Evolutionary conservation across 2,888 invertebrate genomes (phyloP).

Genomic region (Stegana nigrithorax): DNA sequence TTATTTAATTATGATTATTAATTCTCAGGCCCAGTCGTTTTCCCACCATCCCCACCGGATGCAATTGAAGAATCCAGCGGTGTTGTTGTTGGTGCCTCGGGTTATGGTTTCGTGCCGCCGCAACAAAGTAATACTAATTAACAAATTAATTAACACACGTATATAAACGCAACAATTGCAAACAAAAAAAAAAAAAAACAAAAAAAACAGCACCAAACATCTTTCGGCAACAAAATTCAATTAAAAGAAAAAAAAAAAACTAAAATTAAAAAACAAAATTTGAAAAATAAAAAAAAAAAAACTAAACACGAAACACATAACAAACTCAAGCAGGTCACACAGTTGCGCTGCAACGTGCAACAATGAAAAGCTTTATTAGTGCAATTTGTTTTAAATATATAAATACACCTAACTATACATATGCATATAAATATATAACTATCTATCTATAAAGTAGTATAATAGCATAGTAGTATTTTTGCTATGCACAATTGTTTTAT

Average conservation of each 20-base stretch:
- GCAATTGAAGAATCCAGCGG: slow-evolving; percentile 82
- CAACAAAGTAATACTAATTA: slow-evolving; percentile 59
- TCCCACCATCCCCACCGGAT: slow-evolving; percentile 78
- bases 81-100: slow-evolving; percentile 85
- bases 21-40: slow-evolving; percentile 80
- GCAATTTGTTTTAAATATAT: slow-evolving; percentile 38
- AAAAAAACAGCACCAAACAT: not conserved
- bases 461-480: slow-evolving; percentile 34
- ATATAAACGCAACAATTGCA: slow-evolving; percentile 2
- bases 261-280: slow-evolving; percentile 16
- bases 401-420: not conserved
- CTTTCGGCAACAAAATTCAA: not conserved
- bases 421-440: slow-evolving; percentile 13
- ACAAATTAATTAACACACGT: slow-evolving; percentile 21
- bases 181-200: not conserved
- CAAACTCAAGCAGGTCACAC: slow-evolving; percentile 2
- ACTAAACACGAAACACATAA: too few relatives aligned
- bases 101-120: slow-evolving; percentile 87
- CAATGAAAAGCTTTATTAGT: slow-evolving; percentile 59
- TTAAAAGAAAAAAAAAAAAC: not conserved
- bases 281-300: not conserved
- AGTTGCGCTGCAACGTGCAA: slow-evolving; percentile 14
- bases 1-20: not conserved
- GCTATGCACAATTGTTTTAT: slow-evolving; percentile 27
- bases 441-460: not conserved